Evolutionary conservation across 2,797 vertebrate genomes (phyloP).

Genomic region (Linurgus olivaceus): DNA sequence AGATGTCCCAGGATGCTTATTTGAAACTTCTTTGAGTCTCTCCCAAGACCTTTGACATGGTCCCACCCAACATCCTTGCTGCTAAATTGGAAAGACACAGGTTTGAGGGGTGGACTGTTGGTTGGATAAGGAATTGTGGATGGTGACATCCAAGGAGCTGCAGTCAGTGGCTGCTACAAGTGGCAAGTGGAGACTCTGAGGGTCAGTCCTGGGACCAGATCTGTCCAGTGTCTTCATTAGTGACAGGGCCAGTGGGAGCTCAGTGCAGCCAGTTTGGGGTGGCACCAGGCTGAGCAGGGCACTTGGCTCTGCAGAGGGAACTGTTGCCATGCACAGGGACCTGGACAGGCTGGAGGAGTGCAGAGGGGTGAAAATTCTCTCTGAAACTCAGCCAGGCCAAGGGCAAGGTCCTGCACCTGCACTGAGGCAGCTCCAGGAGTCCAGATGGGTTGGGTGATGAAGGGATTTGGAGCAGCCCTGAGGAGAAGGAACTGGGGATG

Average conservation of each 20-base stretch:
- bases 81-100: neutral
- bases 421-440: fast-evolving
- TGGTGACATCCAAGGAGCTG: neutral
- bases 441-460: fast-evolving
- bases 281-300: neutral
- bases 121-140: neutral
- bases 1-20: neutral
- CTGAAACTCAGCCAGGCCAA: neutral
- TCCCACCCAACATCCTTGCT: neutral
- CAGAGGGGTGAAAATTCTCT: too few relatives aligned
- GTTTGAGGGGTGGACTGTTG: neutral
- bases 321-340: neutral
- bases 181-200: neutral
- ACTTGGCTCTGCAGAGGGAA: fast-evolving
- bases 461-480: neutral
- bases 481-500: fast-evolving
- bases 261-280: fast-evolving
- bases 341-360: neutral
- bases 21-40: neutral
- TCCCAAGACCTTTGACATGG: neutral
- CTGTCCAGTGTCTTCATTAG: neutral
- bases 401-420: neutral
- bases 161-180: neutral
- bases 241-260: neutral
- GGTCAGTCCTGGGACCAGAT: fast-evolving